These are phyloP conservation scores for Mugil cephalus DNA, from an alignment of 2,113 vertebrate species.

Conservation along the genomic window DNA sequence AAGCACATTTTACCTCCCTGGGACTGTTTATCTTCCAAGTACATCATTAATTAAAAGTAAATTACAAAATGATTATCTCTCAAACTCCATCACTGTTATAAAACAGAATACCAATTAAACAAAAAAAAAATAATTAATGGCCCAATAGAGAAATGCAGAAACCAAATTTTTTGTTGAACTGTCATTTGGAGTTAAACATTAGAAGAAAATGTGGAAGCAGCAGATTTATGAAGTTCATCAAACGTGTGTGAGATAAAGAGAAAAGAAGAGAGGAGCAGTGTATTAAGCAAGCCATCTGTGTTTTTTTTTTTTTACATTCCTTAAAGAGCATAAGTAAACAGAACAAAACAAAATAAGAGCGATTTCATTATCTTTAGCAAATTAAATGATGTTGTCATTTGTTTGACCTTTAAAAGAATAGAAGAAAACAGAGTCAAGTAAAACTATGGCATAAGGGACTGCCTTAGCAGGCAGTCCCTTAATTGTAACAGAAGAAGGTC, in stretches of 20 bases:
- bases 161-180: background rate
- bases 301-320: too few relatives aligned
- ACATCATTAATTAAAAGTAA: constrained; percentile 5
- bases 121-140: too few relatives aligned
- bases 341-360: background rate
- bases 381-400: background rate
- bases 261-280: background rate
- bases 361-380: background rate
- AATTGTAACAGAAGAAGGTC: too few relatives aligned
- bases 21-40: constrained; percentile 5
- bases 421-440: background rate
- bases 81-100: background rate
- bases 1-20: background rate
- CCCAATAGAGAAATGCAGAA: background rate
- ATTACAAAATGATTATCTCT: constrained; percentile 11
- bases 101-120: background rate
- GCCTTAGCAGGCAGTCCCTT: too few relatives aligned
- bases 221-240: background rate
- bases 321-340: constrained; percentile 3
- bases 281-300: background rate
- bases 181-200: background rate
- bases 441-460: background rate
- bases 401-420: constrained; percentile 16
- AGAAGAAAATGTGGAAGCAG: background rate
- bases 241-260: background rate